Base-by-base conservation (phyloP, 2,888 invertebrate species). In the Oligia latruncula region DNA sequence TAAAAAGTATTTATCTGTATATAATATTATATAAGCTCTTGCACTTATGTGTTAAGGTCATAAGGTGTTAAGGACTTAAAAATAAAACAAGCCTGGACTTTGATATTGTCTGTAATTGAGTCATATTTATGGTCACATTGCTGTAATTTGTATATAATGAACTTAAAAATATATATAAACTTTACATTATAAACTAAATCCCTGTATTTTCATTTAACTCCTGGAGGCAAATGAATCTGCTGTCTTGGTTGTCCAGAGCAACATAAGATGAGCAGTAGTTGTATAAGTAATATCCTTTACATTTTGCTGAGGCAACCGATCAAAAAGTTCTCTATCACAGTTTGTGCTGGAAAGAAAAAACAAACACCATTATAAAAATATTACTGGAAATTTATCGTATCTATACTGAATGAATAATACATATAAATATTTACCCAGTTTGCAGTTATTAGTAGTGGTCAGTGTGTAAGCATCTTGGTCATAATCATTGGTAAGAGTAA, bases 381-480 rank as follows among this genome's bases (percentile, higher is more conserved):
- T 58, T 29, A 58, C 2, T 0, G 43, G 5, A 20, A 66, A 43
- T 1, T 3, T 15, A 9, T 13, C 9, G 0, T 29, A 23, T 64
- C 2, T 17, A 15, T 1, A n/a, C 17, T 20, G 4, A 20, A 68
- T 75, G 5, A 70, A 60, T 35, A 76, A 17, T 71, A 58, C 23
- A 66, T 8, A n/a, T 40, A 70, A 65, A 64, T 75, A 87, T 85
- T 92, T 93, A 97, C 97, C 97, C 92, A 97, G 93, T 95, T 97
- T 97, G 91, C 97, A 96, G 89, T 97, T 96, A 91, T 97, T 97
- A 83, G 96, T 95, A 52, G 98, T 97, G 68, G 99, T 98, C 89
- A 99, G 97, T 86, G 98, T 98, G 94, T 98, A 98, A 74, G 99
- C 99, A 87, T 98, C 98, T 91, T 98, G 98, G 89, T 98, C 98